Conservation (phyloP, 2,113 vertebrate genomes). For the Cynoglossus semilaevis region DNA sequence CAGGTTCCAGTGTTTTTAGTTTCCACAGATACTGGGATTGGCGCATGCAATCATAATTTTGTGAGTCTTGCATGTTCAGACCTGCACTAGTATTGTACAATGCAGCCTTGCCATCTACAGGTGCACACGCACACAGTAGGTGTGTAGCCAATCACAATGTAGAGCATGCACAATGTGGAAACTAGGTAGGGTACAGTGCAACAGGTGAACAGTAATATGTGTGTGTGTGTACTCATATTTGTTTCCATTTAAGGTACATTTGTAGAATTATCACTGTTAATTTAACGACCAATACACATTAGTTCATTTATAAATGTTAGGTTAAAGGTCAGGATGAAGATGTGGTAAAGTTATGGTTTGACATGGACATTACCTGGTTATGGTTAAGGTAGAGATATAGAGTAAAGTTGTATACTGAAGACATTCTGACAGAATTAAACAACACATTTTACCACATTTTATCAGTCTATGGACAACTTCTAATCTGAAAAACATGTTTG, state of each 20-base stretch:
- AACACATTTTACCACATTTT: no score
- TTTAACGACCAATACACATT: no score
- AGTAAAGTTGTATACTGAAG: no score
- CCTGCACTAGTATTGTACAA: slow-evolving; percentile 84
- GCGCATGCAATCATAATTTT: slow-evolving; percentile 84
- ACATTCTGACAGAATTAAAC: no score
- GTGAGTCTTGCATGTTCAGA: slow-evolving; percentile 85
- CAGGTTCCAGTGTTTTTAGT: slow-evolving; percentile 98
- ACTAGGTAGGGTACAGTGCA: slow-evolving; percentile 69
- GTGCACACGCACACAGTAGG: slow-evolving; percentile 80
- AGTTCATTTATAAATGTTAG: no score
- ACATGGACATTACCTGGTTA: no score
- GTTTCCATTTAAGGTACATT: not conserved
- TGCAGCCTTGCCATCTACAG: slow-evolving; percentile 63
- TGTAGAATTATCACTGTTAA: no score
- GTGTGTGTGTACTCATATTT: slow-evolving; percentile 4
- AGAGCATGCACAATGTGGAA: slow-evolving; percentile 75
- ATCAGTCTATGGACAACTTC: no score
- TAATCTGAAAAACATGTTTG: no score
- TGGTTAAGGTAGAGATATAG: no score
- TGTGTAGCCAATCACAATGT: slow-evolving; percentile 80
- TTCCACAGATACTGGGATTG: slow-evolving; percentile 95
- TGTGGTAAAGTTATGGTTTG: no score
- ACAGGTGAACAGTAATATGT: slow-evolving; percentile 65
- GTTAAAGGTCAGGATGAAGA: no score